Evolutionary conservation across 1,140 invertebrate genomes (phyloP).

Genomic region (Neotoxoptera formosana): DNA sequence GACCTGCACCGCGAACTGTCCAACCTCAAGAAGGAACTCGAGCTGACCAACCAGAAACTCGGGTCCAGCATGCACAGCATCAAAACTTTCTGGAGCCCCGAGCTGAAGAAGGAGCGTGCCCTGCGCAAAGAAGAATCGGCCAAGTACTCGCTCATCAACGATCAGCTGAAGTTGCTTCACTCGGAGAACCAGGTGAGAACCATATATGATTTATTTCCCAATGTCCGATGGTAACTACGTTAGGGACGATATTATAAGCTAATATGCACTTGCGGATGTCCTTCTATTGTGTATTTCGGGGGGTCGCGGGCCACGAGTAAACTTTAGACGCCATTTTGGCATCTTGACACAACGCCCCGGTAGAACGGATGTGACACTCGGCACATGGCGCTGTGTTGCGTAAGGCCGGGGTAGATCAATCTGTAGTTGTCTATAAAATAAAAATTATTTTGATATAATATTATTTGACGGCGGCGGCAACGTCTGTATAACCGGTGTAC

Average conservation of each 20-base stretch:
- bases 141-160: constrained; percentile 95
- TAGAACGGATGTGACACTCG: neutral
- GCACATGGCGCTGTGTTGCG: neutral
- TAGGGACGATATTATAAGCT: neutral
- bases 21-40: constrained; percentile 95
- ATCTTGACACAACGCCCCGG: neutral
- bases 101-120: constrained; percentile 97
- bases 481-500: neutral
- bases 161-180: constrained; percentile 95
- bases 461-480: neutral
- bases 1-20: constrained; percentile 95
- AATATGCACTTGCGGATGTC: neutral
- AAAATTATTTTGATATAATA: neutral
- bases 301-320: neutral
- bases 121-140: constrained; percentile 96
- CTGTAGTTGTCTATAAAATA: neutral
- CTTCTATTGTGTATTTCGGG: neutral
- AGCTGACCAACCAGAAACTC: constrained; percentile 96
- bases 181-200: constrained; percentile 97
- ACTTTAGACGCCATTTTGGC: neutral
- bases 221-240: neutral
- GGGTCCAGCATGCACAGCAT: constrained; percentile 99
- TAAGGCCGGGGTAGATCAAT: neutral
- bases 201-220: neutral
- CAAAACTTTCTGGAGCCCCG: constrained; percentile 99